Evolutionary conservation across 2,113 vertebrate species (phyloP).

Genomic region (Larimichthys polyactis): DNA sequence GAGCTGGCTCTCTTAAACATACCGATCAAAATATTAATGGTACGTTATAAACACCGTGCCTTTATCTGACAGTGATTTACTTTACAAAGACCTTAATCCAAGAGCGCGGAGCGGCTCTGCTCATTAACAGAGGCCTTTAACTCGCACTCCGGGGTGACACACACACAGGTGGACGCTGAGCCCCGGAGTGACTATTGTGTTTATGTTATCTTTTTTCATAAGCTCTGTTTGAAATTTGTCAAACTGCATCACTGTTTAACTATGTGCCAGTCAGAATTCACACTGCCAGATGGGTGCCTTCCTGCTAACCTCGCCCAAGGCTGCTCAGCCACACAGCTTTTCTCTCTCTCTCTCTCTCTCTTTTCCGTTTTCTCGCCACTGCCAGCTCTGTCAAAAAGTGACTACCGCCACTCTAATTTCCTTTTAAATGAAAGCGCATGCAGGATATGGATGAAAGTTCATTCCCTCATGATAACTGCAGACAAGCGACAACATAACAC

Average conservation of each 20-base stretch:
- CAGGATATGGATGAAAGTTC: constrained; percentile 85
- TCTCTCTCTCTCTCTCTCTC: constrained; percentile 4
- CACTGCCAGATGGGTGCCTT: constrained; percentile 90
- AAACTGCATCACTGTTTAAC: constrained; percentile 95
- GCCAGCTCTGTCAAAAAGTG: constrained; percentile 76
- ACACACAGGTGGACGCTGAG: constrained; percentile 91
- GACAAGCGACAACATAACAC: constrained; percentile 81
- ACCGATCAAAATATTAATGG: constrained; percentile 93
- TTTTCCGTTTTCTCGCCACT: constrained; percentile 3
- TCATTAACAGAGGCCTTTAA: constrained; percentile 90
- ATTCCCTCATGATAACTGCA: constrained; percentile 83
- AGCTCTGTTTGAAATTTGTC: constrained; percentile 95
- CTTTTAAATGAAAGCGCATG: constrained; percentile 83
- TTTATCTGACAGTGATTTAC: constrained; percentile 92
- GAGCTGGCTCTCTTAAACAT: constrained; percentile 90
- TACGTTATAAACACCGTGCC: constrained; percentile 86
- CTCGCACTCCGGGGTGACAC: constrained; percentile 88
- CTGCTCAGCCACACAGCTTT: constrained; percentile 85
- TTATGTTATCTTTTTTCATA: constrained; percentile 96
- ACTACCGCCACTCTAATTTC: constrained; percentile 83
- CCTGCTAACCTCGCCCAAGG: constrained; percentile 88
- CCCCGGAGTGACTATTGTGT: constrained; percentile 85
- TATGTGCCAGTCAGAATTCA: constrained; percentile 89
- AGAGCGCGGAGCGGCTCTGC: constrained; percentile 82
- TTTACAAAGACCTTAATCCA: constrained; percentile 88